These are phyloP conservation scores for Uria aalge DNA, from an alignment of 2,113 vertebrate species.

Conservation along the genomic window DNA sequence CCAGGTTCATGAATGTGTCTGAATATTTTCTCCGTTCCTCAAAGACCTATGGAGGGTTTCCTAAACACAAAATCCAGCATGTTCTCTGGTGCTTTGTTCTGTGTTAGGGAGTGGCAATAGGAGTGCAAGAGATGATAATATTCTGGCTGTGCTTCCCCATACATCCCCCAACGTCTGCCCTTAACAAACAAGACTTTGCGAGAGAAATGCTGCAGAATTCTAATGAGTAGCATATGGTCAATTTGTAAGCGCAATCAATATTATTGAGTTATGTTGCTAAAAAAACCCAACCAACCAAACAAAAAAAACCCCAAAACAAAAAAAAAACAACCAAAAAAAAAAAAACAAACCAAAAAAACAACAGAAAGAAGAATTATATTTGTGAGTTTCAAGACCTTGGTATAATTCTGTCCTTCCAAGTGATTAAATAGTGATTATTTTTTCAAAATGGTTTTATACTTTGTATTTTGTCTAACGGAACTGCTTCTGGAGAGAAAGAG, in stretches of 20 bases:
- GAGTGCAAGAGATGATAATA: not conserved
- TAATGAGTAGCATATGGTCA: not conserved
- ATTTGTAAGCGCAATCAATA: not conserved
- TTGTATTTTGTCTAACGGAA: not conserved
- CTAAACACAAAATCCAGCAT: not conserved
- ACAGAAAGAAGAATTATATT: not conserved
- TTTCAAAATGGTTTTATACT: not conserved
- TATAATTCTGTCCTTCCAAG: not conserved
- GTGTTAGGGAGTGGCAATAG: not conserved
- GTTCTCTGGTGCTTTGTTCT: not conserved
- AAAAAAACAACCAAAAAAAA: not conserved
- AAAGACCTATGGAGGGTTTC: not conserved
- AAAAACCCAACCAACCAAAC: not conserved
- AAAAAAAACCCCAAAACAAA: no score
- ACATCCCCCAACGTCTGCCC: not conserved
- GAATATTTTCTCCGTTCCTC: not conserved
- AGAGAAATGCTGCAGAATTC: not conserved
- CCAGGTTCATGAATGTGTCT: not conserved
- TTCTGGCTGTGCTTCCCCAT: not conserved
- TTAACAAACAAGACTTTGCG: not conserved
- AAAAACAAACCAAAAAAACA: not conserved
- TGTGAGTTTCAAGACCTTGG: not conserved
- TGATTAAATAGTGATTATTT: not conserved
- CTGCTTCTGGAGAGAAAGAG: not conserved
- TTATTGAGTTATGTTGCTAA: not conserved